These are phyloP conservation scores for Gymnodraco acuticeps DNA, from an alignment of 2,797 vertebrate genomes.

Conservation along the genomic window DNA sequence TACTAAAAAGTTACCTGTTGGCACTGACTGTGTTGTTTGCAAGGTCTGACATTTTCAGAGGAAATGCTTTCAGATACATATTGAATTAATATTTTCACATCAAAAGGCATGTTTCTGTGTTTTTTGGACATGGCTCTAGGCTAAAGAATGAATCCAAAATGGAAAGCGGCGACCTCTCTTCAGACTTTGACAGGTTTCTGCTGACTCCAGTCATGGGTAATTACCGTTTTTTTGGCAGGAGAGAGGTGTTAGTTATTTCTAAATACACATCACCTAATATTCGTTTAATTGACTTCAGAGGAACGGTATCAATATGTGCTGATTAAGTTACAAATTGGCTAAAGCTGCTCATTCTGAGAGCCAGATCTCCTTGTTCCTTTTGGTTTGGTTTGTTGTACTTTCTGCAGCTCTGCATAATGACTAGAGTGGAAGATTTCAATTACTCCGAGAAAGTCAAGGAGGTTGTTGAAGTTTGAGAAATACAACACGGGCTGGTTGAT, in stretches of 20 bases:
- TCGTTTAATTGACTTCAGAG: constrained; percentile 83
- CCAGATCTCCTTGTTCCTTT: constrained; percentile 64
- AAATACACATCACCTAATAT: constrained; percentile 68
- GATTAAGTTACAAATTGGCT: constrained; percentile 79
- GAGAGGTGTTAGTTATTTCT: constrained; percentile 36
- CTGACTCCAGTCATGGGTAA: constrained; percentile 63
- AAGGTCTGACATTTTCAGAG: constrained; percentile 51
- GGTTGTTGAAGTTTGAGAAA: constrained; percentile 81
- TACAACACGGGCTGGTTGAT: constrained; percentile 75
- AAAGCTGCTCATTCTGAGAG: constrained; percentile 51
- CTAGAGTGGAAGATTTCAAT: constrained; percentile 79
- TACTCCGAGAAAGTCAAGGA: constrained; percentile 79
- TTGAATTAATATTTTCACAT: constrained; percentile 51
- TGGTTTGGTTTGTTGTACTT: constrained; percentile 74
- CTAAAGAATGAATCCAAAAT: constrained; percentile 47
- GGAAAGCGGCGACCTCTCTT: constrained; percentile 55
- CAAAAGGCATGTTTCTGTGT: constrained; percentile 39
- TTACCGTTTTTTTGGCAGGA: constrained; percentile 67
- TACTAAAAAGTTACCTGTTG: constrained; percentile 45
- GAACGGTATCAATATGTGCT: constrained; percentile 71
- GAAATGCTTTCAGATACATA: constrained; percentile 35
- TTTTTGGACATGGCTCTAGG: constrained; percentile 38
- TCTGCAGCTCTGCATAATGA: constrained; percentile 68
- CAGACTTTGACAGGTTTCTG: constrained; percentile 58
- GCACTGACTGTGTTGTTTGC: constrained; percentile 41